Percentiles rank a stretch among this genome's conserved stretches.
These are phyloP conservation scores for Varroa destructor DNA, from an alignment of 1,140 invertebrate genomes.

Conservation along the genomic window DNA sequence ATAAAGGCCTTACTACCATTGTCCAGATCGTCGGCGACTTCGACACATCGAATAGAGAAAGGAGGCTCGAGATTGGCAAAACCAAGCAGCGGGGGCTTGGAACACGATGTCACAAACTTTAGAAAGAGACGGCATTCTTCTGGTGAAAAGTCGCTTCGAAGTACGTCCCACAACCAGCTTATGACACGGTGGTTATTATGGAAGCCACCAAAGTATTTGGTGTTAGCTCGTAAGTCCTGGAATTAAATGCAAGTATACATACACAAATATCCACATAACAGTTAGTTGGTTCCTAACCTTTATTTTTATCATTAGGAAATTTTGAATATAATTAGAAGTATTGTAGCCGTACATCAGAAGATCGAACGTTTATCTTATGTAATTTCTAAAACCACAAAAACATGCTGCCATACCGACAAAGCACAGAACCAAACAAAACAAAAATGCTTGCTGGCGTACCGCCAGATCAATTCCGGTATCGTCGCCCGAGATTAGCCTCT, in stretches of 20 bases:
- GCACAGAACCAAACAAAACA: too few relatives aligned
- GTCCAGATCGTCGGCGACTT: slow-evolving; percentile 88
- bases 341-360: too few relatives aligned
- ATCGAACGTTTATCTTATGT: too few relatives aligned
- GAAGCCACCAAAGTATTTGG: slow-evolving; percentile 97
- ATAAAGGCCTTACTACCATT: background rate
- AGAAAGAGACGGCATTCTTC: slow-evolving; percentile 83
- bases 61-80: slow-evolving; percentile 94
- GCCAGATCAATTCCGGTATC: slow-evolving; percentile 74
- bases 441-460: slow-evolving; percentile 23
- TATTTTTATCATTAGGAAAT: slow-evolving; percentile 4
- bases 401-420: too few relatives aligned
- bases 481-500: slow-evolving; percentile 77
- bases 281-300: background rate
- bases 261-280: background rate
- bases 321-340: background rate
- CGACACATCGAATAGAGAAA: slow-evolving; percentile 96
- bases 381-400: too few relatives aligned
- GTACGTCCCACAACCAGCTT: slow-evolving; percentile 95
- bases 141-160: slow-evolving; percentile 85
- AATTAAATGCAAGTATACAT: background rate
- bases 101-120: slow-evolving; percentile 99
- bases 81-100: slow-evolving; percentile 87
- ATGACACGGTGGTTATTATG: slow-evolving; percentile 95
- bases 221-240: slow-evolving; percentile 51